A percentile compares a stretch with the other conserved stretches of the same genome.
Conservation (phyloP, 2,113 vertebrate genomes). For the Pelobates fuscus region DNA sequence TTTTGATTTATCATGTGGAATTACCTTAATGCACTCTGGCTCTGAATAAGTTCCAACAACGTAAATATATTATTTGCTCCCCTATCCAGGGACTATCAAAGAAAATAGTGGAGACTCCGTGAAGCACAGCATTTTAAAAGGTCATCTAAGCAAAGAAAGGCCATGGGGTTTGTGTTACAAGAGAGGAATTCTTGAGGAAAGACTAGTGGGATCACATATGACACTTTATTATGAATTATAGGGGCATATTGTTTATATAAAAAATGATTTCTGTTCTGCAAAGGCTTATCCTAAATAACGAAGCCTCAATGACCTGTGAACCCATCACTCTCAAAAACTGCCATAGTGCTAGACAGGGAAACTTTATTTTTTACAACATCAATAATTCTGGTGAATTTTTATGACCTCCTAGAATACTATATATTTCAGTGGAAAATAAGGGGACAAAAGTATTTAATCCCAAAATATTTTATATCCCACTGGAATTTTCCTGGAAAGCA, state of each 20-base stretch:
- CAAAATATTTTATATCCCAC: not conserved
- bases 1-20: not conserved
- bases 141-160: not conserved
- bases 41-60: not conserved
- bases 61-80: not conserved
- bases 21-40: not conserved
- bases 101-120: conserved; percentile 1
- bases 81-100: not conserved
- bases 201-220: conserved; percentile 10
- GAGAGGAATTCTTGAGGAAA: not conserved
- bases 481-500: no score
- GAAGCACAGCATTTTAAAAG: not conserved
- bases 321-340: not conserved
- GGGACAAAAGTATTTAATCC: conserved; percentile 1
- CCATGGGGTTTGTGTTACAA: conserved; percentile 10
- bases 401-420: not conserved
- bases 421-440: not conserved
- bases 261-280: not conserved
- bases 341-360: not conserved
- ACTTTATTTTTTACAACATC: conserved; percentile 5
- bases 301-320: not conserved
- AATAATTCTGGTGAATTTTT: not conserved
- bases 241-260: not conserved
- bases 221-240: not conserved
- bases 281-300: not conserved